A percentile compares a stretch with the other conserved stretches of the same genome.
Conservation (phyloP, 1,140 invertebrate species). For the Drosophila setifemur region DNA sequence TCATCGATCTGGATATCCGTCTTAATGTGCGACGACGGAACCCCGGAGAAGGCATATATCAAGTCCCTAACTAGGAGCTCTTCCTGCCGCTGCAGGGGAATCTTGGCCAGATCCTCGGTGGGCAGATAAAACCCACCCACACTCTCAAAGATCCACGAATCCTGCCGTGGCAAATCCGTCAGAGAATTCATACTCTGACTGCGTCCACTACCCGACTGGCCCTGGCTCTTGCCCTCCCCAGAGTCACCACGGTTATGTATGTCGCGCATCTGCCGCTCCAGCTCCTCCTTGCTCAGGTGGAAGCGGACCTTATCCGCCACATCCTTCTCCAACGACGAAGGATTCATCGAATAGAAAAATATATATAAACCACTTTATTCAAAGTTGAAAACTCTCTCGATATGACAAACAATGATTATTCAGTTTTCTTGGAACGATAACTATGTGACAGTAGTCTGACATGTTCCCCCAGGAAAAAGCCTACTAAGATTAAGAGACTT, state of each 20-base stretch:
- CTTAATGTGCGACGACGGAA: conserved; percentile 47
- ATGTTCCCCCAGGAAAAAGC: no score
- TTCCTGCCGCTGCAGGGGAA: conserved; percentile 39
- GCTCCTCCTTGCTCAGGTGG: conserved; percentile 29
- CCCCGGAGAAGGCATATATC: conserved; percentile 65
- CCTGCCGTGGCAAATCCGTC: background rate
- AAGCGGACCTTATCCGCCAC: background rate
- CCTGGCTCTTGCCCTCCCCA: background rate
- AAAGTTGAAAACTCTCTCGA: background rate
- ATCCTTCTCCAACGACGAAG: conserved; percentile 1
- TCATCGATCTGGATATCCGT: conserved; percentile 31
- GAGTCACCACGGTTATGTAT: background rate
- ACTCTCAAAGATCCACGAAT: conserved; percentile 50
- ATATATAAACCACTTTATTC: conserved; percentile 3
- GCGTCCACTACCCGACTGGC: background rate
- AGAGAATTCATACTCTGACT: background rate
- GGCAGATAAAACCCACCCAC: conserved; percentile 59
- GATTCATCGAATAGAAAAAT: conserved; percentile 12
- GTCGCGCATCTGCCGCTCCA: conserved; percentile 7
- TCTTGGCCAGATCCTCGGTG: conserved; percentile 40
- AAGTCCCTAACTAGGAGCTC: conserved; percentile 49
- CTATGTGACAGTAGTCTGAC: no score
- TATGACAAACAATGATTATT: background rate
- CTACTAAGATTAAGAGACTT: no score
- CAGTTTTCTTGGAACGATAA: no score